A percentile compares a stretch with the other conserved stretches of the same genome.
These are phyloP conservation scores for Autographa pulchrina DNA, from an alignment of 2,888 invertebrate genomes.

Conservation along the genomic window DNA sequence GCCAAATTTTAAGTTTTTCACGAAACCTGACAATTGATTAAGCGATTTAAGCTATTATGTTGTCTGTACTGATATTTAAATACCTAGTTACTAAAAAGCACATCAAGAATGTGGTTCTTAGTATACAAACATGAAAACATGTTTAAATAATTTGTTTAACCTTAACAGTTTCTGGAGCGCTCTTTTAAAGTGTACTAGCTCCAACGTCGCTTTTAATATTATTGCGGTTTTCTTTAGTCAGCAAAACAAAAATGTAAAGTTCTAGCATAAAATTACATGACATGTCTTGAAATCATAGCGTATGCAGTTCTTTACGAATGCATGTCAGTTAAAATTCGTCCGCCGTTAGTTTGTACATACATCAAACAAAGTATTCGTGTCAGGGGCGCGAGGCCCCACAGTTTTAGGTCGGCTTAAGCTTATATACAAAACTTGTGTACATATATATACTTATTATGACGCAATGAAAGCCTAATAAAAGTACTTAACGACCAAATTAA, in stretches of 20 bases:
- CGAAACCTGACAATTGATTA: too few species aligned
- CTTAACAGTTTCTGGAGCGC: too few species aligned
- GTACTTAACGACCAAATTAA: constrained; percentile 39
- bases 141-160: too few species aligned
- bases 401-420: constrained; percentile 31
- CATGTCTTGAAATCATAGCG: constrained; percentile 16
- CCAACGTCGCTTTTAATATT: background rate
- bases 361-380: constrained; percentile 77
- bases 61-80: too few species aligned
- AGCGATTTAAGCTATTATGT: too few species aligned
- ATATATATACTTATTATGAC: constrained; percentile 44
- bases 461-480: constrained; percentile 47
- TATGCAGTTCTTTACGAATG: constrained; percentile 31
- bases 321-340: constrained; percentile 56
- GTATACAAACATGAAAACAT: too few species aligned
- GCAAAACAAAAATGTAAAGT: background rate
- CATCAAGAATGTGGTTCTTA: too few species aligned
- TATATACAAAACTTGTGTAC: constrained; percentile 45
- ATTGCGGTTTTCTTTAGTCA: background rate
- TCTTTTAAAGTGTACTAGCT: too few species aligned
- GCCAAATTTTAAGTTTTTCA: too few species aligned
- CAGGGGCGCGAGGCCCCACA: constrained; percentile 71
- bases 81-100: too few species aligned
- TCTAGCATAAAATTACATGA: background rate
- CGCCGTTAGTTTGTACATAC: constrained; percentile 71